phyloP scores from a whole-genome alignment of 2,797 vertebrate species.

The Etheostoma nigrum region DNA sequence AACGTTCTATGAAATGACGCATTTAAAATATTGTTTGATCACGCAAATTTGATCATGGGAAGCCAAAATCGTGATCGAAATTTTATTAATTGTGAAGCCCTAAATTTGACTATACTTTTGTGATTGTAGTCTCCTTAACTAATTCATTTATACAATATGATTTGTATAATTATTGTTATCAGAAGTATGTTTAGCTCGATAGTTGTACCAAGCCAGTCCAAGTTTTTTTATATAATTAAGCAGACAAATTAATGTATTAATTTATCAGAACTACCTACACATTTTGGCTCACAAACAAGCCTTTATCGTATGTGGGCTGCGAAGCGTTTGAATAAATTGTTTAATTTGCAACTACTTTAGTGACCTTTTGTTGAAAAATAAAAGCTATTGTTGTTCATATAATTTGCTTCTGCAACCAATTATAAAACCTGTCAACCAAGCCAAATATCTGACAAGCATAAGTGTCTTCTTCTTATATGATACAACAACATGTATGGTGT shows the following conservation, averaged over 20 bases:
- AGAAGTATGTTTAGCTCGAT: neutral
- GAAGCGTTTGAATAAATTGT: slow-evolving; percentile 5
- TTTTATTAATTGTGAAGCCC: no score
- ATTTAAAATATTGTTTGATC: no score
- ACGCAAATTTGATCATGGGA: no score
- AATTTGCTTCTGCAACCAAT: neutral
- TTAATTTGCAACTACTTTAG: neutral
- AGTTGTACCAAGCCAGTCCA: neutral
- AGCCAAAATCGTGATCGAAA: no score
- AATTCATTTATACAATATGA: no score
- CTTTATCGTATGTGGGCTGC: slow-evolving; percentile 12
- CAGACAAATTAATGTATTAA: no score
- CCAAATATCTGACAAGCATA: neutral
- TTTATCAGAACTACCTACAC: neutral
- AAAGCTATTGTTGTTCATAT: neutral
- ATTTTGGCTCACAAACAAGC: slow-evolving; percentile 5
- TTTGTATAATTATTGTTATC: neutral
- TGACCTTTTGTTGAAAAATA: slow-evolving; percentile 13
- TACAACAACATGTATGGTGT: neutral
- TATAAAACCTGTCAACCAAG: neutral
- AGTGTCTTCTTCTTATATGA: neutral
- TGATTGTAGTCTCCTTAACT: no score
- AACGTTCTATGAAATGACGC: no score
- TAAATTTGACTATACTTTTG: no score
- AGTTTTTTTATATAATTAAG: no score